Evolutionary conservation across 2,113 vertebrate species (phyloP), one percentile per base, ranked within the genome.

Genomic region (Hiodon tergisus): DNA sequence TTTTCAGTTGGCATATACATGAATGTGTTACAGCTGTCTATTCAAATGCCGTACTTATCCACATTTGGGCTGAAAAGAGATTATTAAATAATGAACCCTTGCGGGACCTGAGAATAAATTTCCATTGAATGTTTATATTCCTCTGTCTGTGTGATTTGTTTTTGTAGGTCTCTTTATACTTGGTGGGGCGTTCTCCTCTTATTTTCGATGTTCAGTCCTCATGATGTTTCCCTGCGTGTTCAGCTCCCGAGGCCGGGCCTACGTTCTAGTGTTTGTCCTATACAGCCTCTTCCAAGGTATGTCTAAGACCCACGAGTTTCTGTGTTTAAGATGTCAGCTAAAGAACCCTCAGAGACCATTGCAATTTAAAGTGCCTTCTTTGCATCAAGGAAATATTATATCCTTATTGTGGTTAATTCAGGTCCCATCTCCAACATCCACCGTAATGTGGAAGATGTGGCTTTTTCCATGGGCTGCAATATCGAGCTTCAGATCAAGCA

Each of bases 401-500:
- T 3, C 48, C 63, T 48, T 13, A 66, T 47, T 66, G 31, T 60
- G 59, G 11, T 75, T 11, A 51, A 11, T 5, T 47, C 77, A 97
- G 96, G 95, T 4, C 95, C 96, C 0, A 76, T 88, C 14, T 31
- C 82, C 50, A 98, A 98, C 78, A 75, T 92, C 8, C 85, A 89
- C 76, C 47, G 78, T n/a, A 98, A 98, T 61, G 77, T 94, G 57
- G 83, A 91, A 3, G 81, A 89, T 2, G 88, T 94, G 0, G 86
- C 89, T 0, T 80, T 87, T 0, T 93, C 94, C 0, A 81, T 96
- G 80, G 90, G 91, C 76, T 98, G 96, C 47, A 93, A 93, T 0
- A 83, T 93, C 2, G 88, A 96, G 66, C 87, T 95, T 17, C 95
- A 98, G 85, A 72, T 98, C 4, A 87, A 90, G 63, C 90, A 95